phyloP scores from a whole-genome alignment of 2,113 vertebrate species.

The Orycteropus afer region DNA sequence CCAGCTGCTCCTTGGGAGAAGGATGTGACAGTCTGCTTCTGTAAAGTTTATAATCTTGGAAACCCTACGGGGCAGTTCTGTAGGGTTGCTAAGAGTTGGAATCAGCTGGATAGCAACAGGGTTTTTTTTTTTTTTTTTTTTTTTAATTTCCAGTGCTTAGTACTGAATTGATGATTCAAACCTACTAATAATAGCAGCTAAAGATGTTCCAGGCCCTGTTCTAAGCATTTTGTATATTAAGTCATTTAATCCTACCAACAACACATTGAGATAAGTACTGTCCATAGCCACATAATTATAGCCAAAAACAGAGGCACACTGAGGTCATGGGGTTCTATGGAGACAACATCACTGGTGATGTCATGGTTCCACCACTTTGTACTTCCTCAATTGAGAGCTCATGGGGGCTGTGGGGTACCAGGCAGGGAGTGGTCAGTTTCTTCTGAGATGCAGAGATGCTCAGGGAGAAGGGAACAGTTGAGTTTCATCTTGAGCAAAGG shows the following conservation, averaged over 20 bases:
- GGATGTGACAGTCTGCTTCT: neutral
- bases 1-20: neutral
- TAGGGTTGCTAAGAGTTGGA: neutral
- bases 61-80: neutral
- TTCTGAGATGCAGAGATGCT: neutral
- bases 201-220: neutral
- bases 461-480: accelerated
- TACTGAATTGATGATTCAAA: neutral
- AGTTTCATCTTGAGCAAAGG: neutral
- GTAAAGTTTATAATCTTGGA: neutral
- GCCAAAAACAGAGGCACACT: neutral
- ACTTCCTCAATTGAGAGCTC: neutral
- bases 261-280: neutral
- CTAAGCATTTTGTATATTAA: neutral
- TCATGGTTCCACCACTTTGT: accelerated
- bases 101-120: neutral
- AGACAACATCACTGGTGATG: accelerated
- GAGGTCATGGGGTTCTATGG: neutral
- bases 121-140: neutral
- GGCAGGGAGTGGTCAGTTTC: accelerated
- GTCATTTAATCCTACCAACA: neutral
- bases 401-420: accelerated
- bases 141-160: neutral
- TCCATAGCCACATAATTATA: accelerated
- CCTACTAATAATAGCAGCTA: too few species aligned